phyloP scores from a whole-genome alignment of 2,888 invertebrate species.

The Caenorhabditis plicata region DNA sequence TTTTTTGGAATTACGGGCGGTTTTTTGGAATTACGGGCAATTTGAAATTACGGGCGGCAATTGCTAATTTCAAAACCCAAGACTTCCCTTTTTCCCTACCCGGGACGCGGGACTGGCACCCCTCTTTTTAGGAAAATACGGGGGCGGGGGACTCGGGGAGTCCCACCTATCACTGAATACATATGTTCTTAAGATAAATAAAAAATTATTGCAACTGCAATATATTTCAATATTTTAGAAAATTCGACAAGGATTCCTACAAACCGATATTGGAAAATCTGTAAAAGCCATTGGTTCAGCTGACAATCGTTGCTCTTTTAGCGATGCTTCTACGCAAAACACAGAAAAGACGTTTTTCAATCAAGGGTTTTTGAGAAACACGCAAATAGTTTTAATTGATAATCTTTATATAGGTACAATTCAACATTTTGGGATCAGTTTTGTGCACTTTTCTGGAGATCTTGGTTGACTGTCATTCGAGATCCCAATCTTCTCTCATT shows the following conservation, averaged over 20 bases:
- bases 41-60: too few species aligned
- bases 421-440: conserved; percentile 41
- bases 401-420: conserved; percentile 34
- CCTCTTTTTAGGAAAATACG: too few species aligned
- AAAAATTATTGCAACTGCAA: not conserved
- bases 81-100: too few species aligned
- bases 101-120: too few species aligned
- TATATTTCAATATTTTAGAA: conserved; percentile 27
- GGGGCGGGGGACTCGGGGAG: too few species aligned
- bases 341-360: conserved; percentile 42
- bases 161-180: too few species aligned
- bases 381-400: not conserved
- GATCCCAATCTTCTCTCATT: conserved; percentile 81
- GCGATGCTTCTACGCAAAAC: conserved; percentile 5
- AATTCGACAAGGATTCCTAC: conserved; percentile 53
- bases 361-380: conserved; percentile 26
- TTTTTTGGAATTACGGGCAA: too few species aligned
- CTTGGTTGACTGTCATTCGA: conserved; percentile 73
- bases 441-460: conserved; percentile 69
- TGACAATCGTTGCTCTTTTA: conserved; percentile 9
- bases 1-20: too few species aligned
- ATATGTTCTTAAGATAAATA: too few species aligned
- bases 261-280: conserved; percentile 35
- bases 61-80: too few species aligned
- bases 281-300: conserved; percentile 39